A percentile compares a stretch with the other conserved stretches of the same genome.
phyloP scores from a whole-genome alignment of 2,797 vertebrate genomes.

The Hyperoplus immaculatus region DNA sequence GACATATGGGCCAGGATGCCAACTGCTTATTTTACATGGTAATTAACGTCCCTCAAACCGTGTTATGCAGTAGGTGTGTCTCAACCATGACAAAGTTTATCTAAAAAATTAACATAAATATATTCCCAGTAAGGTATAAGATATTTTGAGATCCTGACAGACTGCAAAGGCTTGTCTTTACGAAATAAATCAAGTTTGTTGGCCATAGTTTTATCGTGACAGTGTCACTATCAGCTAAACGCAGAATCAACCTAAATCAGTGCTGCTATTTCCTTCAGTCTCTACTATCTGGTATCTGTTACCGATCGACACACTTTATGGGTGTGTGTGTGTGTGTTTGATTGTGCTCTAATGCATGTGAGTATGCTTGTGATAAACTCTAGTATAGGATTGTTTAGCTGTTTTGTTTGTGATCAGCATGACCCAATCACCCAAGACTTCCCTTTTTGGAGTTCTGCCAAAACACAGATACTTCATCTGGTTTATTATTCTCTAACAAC shows the following conservation, averaged over 20 bases:
- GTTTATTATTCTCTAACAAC: conserved; percentile 35
- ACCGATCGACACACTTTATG: conserved; percentile 23
- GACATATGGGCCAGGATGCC: conserved; percentile 82
- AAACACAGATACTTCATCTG: conserved; percentile 41
- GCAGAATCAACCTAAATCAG: conserved; percentile 54
- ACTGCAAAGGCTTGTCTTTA: conserved; percentile 51
- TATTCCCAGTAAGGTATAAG: conserved; percentile 47
- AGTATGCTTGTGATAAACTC: conserved; percentile 35
- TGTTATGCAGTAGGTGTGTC: conserved; percentile 75
- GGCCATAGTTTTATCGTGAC: conserved; percentile 49
- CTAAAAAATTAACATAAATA: conserved; percentile 69
- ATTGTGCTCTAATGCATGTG: conserved; percentile 2
- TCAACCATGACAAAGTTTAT: conserved; percentile 73
- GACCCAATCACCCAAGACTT: conserved; percentile 19
- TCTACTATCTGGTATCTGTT: conserved; percentile 64
- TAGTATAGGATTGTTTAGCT: conserved; percentile 28
- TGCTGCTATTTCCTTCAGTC: conserved; percentile 51
- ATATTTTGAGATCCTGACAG: conserved; percentile 60
- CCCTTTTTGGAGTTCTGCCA: conserved; percentile 39
- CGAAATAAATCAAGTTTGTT: conserved; percentile 56
- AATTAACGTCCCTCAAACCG: conserved; percentile 80
- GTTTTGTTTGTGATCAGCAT: conserved; percentile 32
- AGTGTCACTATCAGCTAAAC: conserved; percentile 54
- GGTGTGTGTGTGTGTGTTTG: conserved; percentile 10
- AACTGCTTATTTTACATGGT: conserved; percentile 88